Evolutionary conservation across 2,888 invertebrate genomes (phyloP).

Genomic region (Dasysyrphus albostriatus): DNA sequence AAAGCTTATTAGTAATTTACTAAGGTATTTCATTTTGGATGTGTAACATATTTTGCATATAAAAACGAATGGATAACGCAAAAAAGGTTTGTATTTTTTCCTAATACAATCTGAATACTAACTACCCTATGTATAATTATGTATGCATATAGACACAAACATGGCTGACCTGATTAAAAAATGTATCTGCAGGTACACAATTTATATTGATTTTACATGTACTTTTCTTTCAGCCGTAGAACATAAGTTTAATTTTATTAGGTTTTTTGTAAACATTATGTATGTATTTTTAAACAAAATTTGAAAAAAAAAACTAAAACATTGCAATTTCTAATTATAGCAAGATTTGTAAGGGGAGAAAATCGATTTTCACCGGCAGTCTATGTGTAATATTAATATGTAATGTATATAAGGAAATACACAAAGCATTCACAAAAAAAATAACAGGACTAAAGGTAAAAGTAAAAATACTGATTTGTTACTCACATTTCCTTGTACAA

Average conservation of each 20-base stretch:
- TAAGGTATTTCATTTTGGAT: too few relatives aligned
- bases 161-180: slow-evolving; percentile 6
- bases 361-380: slow-evolving; percentile 52
- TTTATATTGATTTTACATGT: not conserved
- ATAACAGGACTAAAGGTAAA: not conserved
- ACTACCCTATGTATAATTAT: not conserved
- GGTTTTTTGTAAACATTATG: not conserved
- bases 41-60: too few relatives aligned
- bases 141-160: not conserved
- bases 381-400: not conserved
- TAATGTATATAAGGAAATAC: not conserved
- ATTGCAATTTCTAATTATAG: not conserved
- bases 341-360: not conserved
- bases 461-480: not conserved
- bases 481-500: slow-evolving; percentile 49
- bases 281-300: not conserved
- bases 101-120: too few relatives aligned
- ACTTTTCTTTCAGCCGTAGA: not conserved
- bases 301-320: not conserved
- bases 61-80: too few relatives aligned
- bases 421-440: slow-evolving; percentile 56
- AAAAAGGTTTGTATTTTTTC: too few relatives aligned
- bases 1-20: too few relatives aligned
- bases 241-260: not conserved
- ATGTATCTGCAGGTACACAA: not conserved